Conservation (phyloP, 2,113 vertebrate species). For the Onychostruthus taczanowskii region DNA sequence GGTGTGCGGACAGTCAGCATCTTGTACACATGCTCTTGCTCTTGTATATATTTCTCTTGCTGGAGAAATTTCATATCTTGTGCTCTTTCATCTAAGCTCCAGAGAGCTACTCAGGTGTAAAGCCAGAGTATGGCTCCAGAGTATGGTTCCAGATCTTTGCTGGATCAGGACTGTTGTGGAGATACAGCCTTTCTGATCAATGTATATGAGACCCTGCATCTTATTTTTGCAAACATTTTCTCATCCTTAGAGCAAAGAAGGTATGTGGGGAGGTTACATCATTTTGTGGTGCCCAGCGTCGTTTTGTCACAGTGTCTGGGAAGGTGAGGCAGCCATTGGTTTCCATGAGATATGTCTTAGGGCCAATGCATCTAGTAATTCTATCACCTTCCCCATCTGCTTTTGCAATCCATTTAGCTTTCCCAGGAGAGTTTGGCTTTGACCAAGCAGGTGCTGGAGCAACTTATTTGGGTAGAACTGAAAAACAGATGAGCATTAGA, state of each 20-base stretch:
- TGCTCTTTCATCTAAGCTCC: background rate
- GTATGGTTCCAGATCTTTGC: background rate
- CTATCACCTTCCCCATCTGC: background rate
- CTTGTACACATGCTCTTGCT: background rate
- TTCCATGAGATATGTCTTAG: background rate
- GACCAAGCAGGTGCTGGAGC: background rate
- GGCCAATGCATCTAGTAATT: background rate
- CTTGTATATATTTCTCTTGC: background rate
- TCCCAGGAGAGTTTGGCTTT: background rate
- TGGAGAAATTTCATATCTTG: background rate
- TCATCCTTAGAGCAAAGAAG: background rate
- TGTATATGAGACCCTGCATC: fast-evolving
- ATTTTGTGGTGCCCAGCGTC: background rate
- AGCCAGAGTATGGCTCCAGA: background rate
- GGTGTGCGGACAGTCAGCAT: background rate
- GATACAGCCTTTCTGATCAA: background rate
- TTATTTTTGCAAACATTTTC: background rate
- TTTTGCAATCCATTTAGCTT: background rate
- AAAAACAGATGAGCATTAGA: background rate
- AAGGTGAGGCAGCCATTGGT: background rate
- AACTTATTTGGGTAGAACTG: background rate
- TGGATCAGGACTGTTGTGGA: background rate
- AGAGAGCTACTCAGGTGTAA: background rate
- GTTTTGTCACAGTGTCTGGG: background rate
- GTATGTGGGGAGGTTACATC: background rate